phyloP scores from a whole-genome alignment of 23 tunicate genomes.

The Oikopleura dioica region DNA sequence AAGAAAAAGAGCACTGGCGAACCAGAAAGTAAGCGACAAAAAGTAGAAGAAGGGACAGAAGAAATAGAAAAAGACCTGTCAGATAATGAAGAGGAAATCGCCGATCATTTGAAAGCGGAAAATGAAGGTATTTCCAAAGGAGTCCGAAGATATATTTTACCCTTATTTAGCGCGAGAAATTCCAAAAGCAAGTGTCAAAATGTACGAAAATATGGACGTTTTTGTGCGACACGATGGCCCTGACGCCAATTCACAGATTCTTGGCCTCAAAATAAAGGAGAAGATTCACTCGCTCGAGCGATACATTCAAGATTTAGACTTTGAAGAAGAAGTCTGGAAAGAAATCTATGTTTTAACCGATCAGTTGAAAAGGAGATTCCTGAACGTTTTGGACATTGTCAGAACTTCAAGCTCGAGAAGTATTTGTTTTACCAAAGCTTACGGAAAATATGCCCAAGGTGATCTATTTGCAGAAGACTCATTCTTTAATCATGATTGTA shows the following conservation, averaged over 20 bases:
- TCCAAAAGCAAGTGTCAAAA: not conserved
- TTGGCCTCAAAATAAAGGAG: not conserved
- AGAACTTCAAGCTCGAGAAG: not conserved
- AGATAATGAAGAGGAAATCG: not conserved
- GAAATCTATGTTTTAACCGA: not conserved
- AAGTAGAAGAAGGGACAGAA: not conserved
- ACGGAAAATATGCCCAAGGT: conserved; percentile 10
- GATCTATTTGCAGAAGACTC: too few relatives aligned
- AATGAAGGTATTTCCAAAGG: not conserved
- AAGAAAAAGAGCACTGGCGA: not conserved
- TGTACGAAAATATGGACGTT: not conserved
- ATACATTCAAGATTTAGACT: not conserved
- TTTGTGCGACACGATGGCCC: not conserved
- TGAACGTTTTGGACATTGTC: conserved; percentile 2
- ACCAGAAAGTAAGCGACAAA: not conserved
- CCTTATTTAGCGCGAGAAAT: not conserved
- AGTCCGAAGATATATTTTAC: not conserved
- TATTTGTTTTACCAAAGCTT: conserved; percentile 7
- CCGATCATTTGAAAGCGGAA: not conserved
- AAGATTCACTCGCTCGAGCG: not conserved
- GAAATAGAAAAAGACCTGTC: not conserved
- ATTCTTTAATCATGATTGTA: too few relatives aligned
- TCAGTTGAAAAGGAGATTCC: not conserved
- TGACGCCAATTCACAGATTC: not conserved
- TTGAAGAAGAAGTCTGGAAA: not conserved